phyloP scores from a whole-genome alignment of 2,888 invertebrate species.

The Conistra vaccinii region DNA sequence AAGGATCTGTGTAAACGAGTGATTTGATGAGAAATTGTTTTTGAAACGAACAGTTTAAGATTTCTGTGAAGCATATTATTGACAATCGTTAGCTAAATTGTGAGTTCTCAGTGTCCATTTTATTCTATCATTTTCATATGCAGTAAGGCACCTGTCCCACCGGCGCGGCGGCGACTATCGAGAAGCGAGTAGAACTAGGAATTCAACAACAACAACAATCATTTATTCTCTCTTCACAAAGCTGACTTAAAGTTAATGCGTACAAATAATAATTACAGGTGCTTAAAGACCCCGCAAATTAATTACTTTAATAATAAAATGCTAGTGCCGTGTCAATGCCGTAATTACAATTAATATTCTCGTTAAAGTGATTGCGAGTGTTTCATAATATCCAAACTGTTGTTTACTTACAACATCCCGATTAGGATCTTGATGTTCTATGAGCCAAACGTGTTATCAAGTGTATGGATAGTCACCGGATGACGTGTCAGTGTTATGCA shows the following conservation, averaged over 20 bases:
- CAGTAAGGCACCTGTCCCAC: not conserved
- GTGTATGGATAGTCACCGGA: not conserved
- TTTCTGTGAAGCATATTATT: not conserved
- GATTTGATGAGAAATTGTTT: not conserved
- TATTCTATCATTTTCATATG: not conserved
- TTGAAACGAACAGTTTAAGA: not conserved
- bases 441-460: not conserved
- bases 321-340: not conserved
- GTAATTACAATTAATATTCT: not conserved
- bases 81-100: too few species aligned
- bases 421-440: conserved; percentile 2
- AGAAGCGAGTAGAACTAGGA: not conserved
- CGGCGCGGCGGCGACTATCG: not conserved
- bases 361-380: not conserved
- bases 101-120: not conserved
- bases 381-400: not conserved
- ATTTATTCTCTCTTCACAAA: too few species aligned
- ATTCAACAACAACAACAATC: too few species aligned
- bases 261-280: too few species aligned
- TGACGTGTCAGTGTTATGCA: conserved; percentile 11
- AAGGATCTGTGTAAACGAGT: not conserved
- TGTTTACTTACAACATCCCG: not conserved
- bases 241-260: too few species aligned
- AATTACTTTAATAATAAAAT: not conserved
- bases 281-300: not conserved